A percentile compares a stretch with the other conserved stretches of the same genome.
These are phyloP conservation scores for Aplocera efformata DNA, from an alignment of 2,888 invertebrate species.

Conservation along the genomic window DNA sequence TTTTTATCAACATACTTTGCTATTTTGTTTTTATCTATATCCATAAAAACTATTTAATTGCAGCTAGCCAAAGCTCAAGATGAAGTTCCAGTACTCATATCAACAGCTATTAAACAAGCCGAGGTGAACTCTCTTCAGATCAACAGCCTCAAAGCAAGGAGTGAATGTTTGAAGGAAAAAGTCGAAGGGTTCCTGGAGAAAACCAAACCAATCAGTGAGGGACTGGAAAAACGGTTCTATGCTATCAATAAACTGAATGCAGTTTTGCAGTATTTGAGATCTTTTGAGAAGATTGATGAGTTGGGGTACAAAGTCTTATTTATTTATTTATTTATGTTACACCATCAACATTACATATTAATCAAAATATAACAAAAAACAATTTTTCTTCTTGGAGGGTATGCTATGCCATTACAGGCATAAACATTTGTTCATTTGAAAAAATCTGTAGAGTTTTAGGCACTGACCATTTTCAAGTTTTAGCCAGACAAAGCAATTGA, in stretches of 20 bases:
- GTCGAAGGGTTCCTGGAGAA: slow-evolving; percentile 59
- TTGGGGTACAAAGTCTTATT: slow-evolving; percentile 86
- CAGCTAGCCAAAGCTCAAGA: slow-evolving; percentile 83
- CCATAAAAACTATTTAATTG: slow-evolving; percentile 24
- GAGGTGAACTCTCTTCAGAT: slow-evolving; percentile 77
- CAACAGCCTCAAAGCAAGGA: slow-evolving; percentile 67
- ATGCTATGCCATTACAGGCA: too few relatives aligned
- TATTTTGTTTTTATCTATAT: neutral
- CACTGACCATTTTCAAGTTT: too few relatives aligned
- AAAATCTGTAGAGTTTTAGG: too few relatives aligned
- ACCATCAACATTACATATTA: too few relatives aligned
- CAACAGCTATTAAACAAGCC: slow-evolving; percentile 82
- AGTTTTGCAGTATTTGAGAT: slow-evolving; percentile 83
- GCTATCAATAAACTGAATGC: slow-evolving; percentile 78
- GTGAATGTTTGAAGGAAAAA: slow-evolving; percentile 60
- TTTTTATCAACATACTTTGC: neutral
- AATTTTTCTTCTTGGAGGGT: too few relatives aligned
- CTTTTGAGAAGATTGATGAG: slow-evolving; percentile 85
- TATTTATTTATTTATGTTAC: too few relatives aligned
- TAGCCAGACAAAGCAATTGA: too few relatives aligned
- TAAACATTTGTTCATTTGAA: too few relatives aligned
- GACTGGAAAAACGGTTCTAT: slow-evolving; percentile 66
- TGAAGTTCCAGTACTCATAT: slow-evolving; percentile 83
- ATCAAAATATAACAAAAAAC: too few relatives aligned
- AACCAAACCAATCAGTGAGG: slow-evolving; percentile 62